These are phyloP conservation scores for Eubasilissa regina DNA, from an alignment of 1,140 invertebrate genomes.

Conservation along the genomic window DNA sequence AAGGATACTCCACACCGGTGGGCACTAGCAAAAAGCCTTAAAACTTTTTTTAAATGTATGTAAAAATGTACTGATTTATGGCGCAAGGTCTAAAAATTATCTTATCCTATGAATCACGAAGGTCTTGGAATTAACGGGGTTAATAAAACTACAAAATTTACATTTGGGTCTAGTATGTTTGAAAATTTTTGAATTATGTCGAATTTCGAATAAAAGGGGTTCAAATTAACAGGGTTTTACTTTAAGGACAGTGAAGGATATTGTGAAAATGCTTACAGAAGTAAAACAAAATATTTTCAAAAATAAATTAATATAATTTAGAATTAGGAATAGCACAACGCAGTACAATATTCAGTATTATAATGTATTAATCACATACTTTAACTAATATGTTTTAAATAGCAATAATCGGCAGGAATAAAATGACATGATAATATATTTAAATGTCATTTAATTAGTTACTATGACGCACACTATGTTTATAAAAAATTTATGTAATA, in stretches of 20 bases:
- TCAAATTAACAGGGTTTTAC: not conserved
- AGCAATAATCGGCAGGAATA: not conserved
- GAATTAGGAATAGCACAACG: slow-evolving; percentile 28
- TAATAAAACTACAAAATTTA: not conserved
- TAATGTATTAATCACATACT: not conserved
- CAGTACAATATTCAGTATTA: not conserved
- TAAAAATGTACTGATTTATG: no score
- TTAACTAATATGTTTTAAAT: not conserved
- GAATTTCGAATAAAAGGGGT: not conserved
- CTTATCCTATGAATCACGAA: no score
- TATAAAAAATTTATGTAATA: slow-evolving; percentile 2
- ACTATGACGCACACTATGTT: not conserved
- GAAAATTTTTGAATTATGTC: no score
- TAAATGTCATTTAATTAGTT: not conserved
- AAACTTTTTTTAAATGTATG: no score
- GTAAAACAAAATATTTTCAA: slow-evolving; percentile 18
- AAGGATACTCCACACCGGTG: no score
- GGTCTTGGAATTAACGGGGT: no score
- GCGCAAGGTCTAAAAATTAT: no score
- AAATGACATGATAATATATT: not conserved
- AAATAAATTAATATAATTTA: slow-evolving; percentile 20
- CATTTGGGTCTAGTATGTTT: not conserved
- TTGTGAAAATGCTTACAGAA: not conserved
- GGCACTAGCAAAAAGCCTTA: no score
- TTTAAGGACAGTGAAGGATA: not conserved